A percentile compares a stretch with the other conserved stretches of the same genome.
Evolutionary conservation across 2,888 invertebrate species (phyloP).

Genomic region (Apodemia duryi): DNA sequence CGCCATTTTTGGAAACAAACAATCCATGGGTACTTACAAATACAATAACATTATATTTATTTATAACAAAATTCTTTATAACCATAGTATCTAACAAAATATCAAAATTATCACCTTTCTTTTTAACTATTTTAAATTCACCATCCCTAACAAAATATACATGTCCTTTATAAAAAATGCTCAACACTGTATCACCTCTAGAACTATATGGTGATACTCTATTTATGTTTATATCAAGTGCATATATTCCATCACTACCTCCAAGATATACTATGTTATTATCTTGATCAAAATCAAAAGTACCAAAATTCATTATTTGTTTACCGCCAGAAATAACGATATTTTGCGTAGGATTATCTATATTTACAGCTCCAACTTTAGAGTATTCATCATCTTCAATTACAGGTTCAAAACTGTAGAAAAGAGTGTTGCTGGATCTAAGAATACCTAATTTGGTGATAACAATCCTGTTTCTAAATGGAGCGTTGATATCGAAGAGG

Average conservation of each 20-base stretch:
- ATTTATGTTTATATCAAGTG: conserved; percentile 42
- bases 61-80: conserved; percentile 56
- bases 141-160: conserved; percentile 53
- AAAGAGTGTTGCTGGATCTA: conserved; percentile 48
- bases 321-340: conserved; percentile 44
- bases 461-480: conserved; percentile 52
- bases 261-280: conserved; percentile 56
- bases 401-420: conserved; percentile 58
- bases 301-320: conserved; percentile 52
- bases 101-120: conserved; percentile 52
- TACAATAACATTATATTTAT: conserved; percentile 51
- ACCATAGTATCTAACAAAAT: conserved; percentile 43
- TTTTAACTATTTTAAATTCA: conserved; percentile 48
- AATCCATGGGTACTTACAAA: conserved; percentile 51
- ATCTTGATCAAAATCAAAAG: conserved; percentile 61
- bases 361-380: conserved; percentile 56
- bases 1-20: conserved; percentile 46
- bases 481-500: conserved; percentile 52
- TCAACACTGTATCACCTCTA: conserved; percentile 50
- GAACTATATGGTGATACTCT: conserved; percentile 52
- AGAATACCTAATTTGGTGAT: conserved; percentile 55
- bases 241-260: conserved; percentile 57
- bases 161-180: conserved; percentile 52
- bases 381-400: conserved; percentile 56
- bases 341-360: conserved; percentile 40